Evolutionary conservation across 2,113 vertebrate species (phyloP), one percentile per base, ranked within the genome.

Genomic region (Hemichromis elongatus): DNA sequence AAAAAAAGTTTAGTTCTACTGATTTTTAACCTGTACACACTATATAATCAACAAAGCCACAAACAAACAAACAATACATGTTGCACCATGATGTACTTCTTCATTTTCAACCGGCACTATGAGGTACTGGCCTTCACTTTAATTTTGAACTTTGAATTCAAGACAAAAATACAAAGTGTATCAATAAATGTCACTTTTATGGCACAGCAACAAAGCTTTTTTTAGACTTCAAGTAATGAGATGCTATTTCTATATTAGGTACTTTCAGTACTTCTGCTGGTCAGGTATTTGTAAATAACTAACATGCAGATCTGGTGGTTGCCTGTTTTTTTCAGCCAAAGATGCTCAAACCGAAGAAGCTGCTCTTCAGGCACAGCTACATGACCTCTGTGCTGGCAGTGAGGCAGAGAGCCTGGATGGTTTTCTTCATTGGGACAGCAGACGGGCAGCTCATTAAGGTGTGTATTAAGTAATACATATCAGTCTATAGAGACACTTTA

Each of bases 401-500:
- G 21, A 95, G 94, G 86, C 94, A 97, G 50, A 89, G 95, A 30
- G 93, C 95, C 89, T 97, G 94, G 93, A 90, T 94, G 24, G 95
- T 98, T 90, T 92, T 98, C 59, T 97, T 97, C 92, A 93, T 98
- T 85, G 97, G 97, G 81, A 98, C 97, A 18, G 94, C 90, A 88
- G 93, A 97, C 56, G 98, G 98, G 77, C 97, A 97, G 91, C 90
- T 99, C 82, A 96, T 98, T 55, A 98, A 98, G 97, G 98, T 99
- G 45, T 8, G 92, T 66, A 3, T 75, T 11, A 73, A 73, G 21
- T 50, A 7, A 73, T 19, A 26, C 6, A 19, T 10, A 19, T 73
- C 2, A 30, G 42, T 73, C 50, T 2, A 50, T 19, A 12, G 16
- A 30, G n/a, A n/a, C 37, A 63, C 26, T 30, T 59, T 57, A 26